phyloP scores from a whole-genome alignment of 2,113 vertebrate genomes.

The Anoura caudifer region DNA sequence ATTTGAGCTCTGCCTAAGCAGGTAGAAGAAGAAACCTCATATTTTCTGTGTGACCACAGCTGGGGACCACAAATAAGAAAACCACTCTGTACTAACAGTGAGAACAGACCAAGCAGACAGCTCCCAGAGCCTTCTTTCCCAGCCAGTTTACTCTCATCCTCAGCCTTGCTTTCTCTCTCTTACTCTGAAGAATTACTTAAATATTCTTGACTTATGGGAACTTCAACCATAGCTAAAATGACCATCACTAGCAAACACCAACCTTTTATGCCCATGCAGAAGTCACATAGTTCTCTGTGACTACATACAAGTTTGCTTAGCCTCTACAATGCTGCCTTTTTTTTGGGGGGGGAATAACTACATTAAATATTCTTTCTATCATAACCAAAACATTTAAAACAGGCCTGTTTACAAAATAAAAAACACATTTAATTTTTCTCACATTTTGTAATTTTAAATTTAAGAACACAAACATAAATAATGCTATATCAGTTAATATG shows the following conservation, averaged over 20 bases:
- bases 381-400: constrained; percentile 31
- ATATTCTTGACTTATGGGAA: not conserved
- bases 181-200: not conserved
- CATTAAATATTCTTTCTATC: not conserved
- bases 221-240: not conserved
- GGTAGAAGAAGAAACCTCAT: not conserved
- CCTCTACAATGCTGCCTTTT: not conserved
- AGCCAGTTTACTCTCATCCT: not conserved
- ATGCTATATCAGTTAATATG: constrained; percentile 3
- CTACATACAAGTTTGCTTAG: not conserved
- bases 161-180: not conserved
- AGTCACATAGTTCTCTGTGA: not conserved
- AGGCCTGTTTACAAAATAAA: constrained; percentile 7
- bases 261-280: not conserved
- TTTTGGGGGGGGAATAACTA: not conserved
- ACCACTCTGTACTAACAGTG: not conserved
- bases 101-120: not conserved
- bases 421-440: constrained; percentile 29
- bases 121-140: not conserved
- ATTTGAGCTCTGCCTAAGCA: not conserved
- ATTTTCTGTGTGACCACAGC: not conserved
- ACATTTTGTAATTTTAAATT: constrained; percentile 37
- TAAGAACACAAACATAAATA: constrained; percentile 41
- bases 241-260: not conserved
- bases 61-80: not conserved